Evolutionary conservation across 2,888 invertebrate species (phyloP), one percentile per base, ranked within the genome.

Genomic region (Julus scandinavius): DNA sequence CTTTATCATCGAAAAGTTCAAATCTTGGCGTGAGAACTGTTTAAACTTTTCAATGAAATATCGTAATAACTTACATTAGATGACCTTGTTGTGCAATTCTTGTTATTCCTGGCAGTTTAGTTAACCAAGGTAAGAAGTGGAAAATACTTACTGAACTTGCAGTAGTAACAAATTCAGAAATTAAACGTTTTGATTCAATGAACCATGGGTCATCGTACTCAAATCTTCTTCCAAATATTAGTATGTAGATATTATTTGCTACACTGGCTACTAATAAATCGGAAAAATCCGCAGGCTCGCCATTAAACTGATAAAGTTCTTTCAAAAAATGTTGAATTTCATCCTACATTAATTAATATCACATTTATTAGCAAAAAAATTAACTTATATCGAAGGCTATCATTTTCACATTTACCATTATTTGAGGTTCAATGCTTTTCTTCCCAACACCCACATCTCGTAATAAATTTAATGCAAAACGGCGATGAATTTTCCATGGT

Each of bases 151-250:
- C 54, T 15, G 54, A 15, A 54, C 54, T 54, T 15, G 54, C 54
- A 15, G 15, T 54, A 5, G 13, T 54, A 15, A 54, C 54, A 29
- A 38, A 11, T 80, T 80, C 80, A 38, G 6, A 2, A 11, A 80
- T 80, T 38, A 40, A 38, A 13, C 1, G 9, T 15, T 11, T 38
- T 80, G 80, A 38, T 38, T 9, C 2, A 72, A 83, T 7, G n/a
- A 87, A 87, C 45, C 40, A 87, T n/a, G 87, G 87, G 83, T 87
- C 80, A 17, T 83, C 49, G 38, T 87, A 87, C n/a, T 87, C 83
- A 80, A 80, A 87, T 80, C 87, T 13, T 50, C 45, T 87, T 17
- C 87, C 87, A 41, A 50, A 49, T 41, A 83, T n/a, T 38, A 87
- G 20, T n/a, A 87, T 83, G 72, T 20, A 40, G 41, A 87, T 87